phyloP scores from a whole-genome alignment of 1,140 invertebrate species.

The Scylla paramamosain region DNA sequence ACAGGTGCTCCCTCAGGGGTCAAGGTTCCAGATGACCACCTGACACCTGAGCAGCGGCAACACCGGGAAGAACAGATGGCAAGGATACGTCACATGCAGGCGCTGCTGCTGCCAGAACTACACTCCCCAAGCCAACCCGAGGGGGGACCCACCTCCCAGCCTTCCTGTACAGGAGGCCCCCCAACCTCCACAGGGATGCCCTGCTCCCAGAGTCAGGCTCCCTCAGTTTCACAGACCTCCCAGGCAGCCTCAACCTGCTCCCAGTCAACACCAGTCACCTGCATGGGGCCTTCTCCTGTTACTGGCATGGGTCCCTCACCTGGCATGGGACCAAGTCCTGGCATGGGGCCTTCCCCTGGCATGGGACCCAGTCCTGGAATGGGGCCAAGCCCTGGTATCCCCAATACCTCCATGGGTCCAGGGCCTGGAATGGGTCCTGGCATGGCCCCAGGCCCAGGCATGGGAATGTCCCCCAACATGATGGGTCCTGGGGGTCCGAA shows the following conservation, averaged over 20 bases:
- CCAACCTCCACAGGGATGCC: constrained; percentile 76
- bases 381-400: constrained; percentile 74
- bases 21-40: constrained; percentile 93
- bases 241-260: constrained; percentile 69
- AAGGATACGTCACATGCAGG: constrained; percentile 94
- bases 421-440: constrained; percentile 75
- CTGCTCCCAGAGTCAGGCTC: constrained; percentile 74
- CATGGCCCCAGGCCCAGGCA: constrained; percentile 71
- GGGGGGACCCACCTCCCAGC: constrained; percentile 38
- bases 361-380: constrained; percentile 77
- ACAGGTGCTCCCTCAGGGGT: constrained; percentile 61
- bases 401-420: constrained; percentile 61
- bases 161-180: constrained; percentile 41
- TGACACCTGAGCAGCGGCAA: constrained; percentile 96
- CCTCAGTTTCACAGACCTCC: constrained; percentile 64
- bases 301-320: constrained; percentile 76
- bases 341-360: constrained; percentile 76
- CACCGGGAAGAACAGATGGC: constrained; percentile 95
- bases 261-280: constrained; percentile 68
- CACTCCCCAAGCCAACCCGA: constrained; percentile 79
- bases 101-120: constrained; percentile 93
- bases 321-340: constrained; percentile 79
- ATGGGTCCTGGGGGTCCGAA: constrained; percentile 81
- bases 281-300: constrained; percentile 75
- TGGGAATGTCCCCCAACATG: constrained; percentile 78